Conservation (phyloP, 1,140 invertebrate genomes). For the Bombus affinis region DNA sequence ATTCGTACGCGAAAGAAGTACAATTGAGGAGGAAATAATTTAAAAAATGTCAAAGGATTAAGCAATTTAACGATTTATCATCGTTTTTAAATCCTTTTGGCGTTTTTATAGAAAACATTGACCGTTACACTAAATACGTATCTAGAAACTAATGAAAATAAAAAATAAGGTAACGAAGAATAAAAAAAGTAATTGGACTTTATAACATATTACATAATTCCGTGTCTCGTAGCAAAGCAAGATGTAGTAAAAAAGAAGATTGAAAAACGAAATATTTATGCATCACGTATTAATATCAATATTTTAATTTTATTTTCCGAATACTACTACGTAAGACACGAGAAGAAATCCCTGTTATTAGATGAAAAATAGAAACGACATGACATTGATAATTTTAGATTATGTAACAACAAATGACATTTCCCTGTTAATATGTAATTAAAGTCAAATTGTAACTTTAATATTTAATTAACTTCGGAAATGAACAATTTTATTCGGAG, state of each 20-base stretch:
- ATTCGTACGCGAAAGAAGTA: neutral
- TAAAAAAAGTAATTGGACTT: no score
- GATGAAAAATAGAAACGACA: neutral
- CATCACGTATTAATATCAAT: no score
- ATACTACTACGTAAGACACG: neutral
- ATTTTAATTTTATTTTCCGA: no score
- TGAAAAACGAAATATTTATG: no score
- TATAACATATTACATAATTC: no score
- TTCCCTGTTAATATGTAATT: neutral
- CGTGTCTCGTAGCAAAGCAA: rapidly evolving
- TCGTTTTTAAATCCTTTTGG: neutral
- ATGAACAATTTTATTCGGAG: neutral
- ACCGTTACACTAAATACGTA: rapidly evolving
- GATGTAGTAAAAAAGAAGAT: rapidly evolving
- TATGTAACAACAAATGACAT: neutral
- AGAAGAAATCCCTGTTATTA: neutral
- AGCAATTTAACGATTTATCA: neutral
- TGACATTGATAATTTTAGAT: neutral
- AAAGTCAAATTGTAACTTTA: neutral
- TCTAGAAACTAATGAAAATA: rapidly evolving
- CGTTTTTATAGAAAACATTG: no score
- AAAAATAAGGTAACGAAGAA: rapidly evolving
- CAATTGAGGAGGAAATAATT: rapidly evolving
- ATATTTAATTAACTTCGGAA: neutral
- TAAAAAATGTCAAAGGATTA: neutral